Base-by-base conservation (phyloP, 2,888 invertebrate species). In the Xanthia icteritia region DNA sequence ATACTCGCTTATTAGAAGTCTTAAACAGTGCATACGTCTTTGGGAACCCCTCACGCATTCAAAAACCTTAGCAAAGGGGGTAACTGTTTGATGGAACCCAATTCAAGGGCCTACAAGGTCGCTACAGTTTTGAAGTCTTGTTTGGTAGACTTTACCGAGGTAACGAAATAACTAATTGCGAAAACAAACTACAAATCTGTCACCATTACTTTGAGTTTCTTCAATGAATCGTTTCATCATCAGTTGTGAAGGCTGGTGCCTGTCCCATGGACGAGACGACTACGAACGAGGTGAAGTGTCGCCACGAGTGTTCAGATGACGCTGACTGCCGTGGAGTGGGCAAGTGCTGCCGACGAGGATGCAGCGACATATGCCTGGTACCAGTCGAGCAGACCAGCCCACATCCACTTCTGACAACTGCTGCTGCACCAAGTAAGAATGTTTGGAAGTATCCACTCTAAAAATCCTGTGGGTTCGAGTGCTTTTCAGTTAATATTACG, bases 321-420 rank as follows among this genome's bases (percentile, higher is more conserved):
- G 98, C 98, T 0, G 98, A 99, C 91, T 99, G 99, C 92, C 94
- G 97, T 23, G 97, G 97, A 54, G 97, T 97, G 42, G 97, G 97
- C 92, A 99, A 99, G 94, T 99, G 99, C 92, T 99, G 99, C 93
- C 94, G 94, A 82, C 97, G 97, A 89, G 98, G 98, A 71, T 99
- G 99, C 93, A 98, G 98, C 63, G 97, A 97, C 45, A 96, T 97
- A 45, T 99, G 99, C 91, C 91, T 94, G 39, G 90, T 89, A 51
- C 95, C 96, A 45, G 93, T 91, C 36, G 82, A 82, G 39, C 79
- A 82, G 71, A 83, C 89, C 76, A 81, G 87, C 39, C 79, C 88
- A 4, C 72, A 63, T 70, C 75, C 84, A 77, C 45, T 70, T n/a
- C 66, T 86, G 65, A 82, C 91, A 78, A 91, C 93, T 74, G 90